Evolutionary conservation across 2,888 invertebrate species (phyloP).

Genomic region (Drosophila conformis): DNA sequence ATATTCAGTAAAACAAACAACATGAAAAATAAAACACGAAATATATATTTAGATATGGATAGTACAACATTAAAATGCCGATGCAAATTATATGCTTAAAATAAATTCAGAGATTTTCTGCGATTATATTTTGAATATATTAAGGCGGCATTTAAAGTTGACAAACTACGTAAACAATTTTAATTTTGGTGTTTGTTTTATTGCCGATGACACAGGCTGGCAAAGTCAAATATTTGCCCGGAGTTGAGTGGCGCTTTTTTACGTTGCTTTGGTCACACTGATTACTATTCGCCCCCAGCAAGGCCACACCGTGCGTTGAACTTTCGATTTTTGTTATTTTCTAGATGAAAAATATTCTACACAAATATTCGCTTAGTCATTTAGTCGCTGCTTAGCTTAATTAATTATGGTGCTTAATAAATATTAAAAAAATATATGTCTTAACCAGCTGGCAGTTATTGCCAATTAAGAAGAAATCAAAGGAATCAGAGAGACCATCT

Average conservation of each 20-base stretch:
- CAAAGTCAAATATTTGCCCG: constrained; percentile 32
- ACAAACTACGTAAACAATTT: constrained; percentile 3
- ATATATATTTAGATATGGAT: neutral
- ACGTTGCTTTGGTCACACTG: constrained; percentile 21
- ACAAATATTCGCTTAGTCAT: constrained; percentile 65
- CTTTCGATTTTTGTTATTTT: constrained; percentile 46
- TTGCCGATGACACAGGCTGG: neutral
- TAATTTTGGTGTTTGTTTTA: constrained; percentile 10
- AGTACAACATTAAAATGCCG: neutral
- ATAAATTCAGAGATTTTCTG: neutral
- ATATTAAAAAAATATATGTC: constrained; percentile 29
- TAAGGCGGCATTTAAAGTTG: neutral
- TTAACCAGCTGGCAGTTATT: constrained; percentile 21
- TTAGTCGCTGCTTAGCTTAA: constrained; percentile 44
- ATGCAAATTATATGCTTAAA: neutral
- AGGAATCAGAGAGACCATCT: constrained; percentile 5
- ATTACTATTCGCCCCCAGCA: constrained; percentile 26
- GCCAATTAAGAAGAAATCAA: constrained; percentile 38
- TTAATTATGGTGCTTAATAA: constrained; percentile 66
- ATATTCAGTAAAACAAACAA: constrained; percentile 17
- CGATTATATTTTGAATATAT: neutral
- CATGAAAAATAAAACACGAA: neutral
- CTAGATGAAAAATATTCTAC: constrained; percentile 26
- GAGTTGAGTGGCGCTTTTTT: constrained; percentile 28
- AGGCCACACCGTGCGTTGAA: constrained; percentile 71